Evolutionary conservation across 1,140 invertebrate genomes (phyloP).

Genomic region (Cydia fagiglandana): DNA sequence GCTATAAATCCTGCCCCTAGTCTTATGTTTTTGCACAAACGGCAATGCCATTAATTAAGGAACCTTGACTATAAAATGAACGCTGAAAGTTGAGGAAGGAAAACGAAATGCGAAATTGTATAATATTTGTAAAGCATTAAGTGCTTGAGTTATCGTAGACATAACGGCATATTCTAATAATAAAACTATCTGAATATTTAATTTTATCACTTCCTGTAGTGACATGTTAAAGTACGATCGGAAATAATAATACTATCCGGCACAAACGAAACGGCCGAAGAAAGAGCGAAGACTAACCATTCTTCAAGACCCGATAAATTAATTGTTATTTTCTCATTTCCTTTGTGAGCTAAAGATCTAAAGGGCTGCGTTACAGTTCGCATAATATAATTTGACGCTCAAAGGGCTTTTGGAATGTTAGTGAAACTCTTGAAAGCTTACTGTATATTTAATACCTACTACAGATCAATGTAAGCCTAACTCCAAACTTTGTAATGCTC

Average conservation of each 20-base stretch:
- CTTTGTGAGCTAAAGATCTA: constrained; percentile 1
- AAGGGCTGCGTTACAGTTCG: not conserved
- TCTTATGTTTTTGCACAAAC: too few relatives aligned
- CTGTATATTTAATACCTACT: not conserved
- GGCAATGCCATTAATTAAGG: too few relatives aligned
- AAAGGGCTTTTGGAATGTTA: not conserved
- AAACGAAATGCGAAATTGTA: not conserved
- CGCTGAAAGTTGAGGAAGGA: constrained; percentile 12
- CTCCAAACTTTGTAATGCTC: not conserved
- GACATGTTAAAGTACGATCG: constrained; percentile 6
- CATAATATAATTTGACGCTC: constrained; percentile 7
- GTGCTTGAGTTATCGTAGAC: not conserved
- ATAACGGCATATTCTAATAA: not conserved
- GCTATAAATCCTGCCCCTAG: too few relatives aligned
- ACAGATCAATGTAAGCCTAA: not conserved
- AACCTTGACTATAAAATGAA: not conserved
- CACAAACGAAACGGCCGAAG: not conserved
- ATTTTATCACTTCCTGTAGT: constrained; percentile 15
- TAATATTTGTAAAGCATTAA: not conserved
- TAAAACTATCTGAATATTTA: not conserved
- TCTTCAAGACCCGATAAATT: not conserved
- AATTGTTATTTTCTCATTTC: not conserved
- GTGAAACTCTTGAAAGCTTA: constrained; percentile 3
- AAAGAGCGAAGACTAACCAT: not conserved
- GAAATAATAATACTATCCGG: not conserved